A percentile compares a stretch with the other conserved stretches of the same genome.
Evolutionary conservation across 1,140 invertebrate genomes (phyloP).

Genomic region (Macrosteles quadrilineatus): DNA sequence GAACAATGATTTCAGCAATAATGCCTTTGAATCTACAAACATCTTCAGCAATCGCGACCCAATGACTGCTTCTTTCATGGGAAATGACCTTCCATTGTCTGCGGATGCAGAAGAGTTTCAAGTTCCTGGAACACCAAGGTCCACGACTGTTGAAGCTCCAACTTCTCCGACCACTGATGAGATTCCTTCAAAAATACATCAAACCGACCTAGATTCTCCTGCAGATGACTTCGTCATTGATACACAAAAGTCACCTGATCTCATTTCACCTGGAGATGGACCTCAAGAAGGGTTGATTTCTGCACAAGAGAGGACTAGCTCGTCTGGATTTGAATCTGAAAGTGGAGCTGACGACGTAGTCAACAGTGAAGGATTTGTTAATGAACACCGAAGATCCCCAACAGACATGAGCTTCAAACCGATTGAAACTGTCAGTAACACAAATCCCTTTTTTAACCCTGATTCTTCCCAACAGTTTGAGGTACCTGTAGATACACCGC

Average conservation of each 20-base stretch:
- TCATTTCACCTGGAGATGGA: constrained; percentile 21
- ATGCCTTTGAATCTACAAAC: neutral
- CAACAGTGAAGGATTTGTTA: constrained; percentile 15
- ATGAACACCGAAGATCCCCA: constrained; percentile 1
- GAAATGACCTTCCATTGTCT: neutral
- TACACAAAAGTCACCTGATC: constrained; percentile 26
- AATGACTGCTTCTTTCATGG: constrained; percentile 5
- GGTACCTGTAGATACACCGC: too few relatives aligned
- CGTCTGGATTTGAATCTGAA: constrained; percentile 33
- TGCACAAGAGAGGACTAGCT: constrained; percentile 11
- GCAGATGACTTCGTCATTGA: constrained; percentile 2
- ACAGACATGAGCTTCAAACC: constrained; percentile 14
- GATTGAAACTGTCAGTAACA: constrained; percentile 7
- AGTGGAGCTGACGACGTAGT: constrained; percentile 22
- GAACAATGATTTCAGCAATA: neutral
- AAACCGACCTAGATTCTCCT: constrained; percentile 5
- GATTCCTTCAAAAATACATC: neutral
- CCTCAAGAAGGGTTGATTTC: neutral
- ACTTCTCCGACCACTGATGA: constrained; percentile 5
- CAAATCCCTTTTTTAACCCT: constrained; percentile 25
- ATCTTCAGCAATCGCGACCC: constrained; percentile 7
- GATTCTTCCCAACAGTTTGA: neutral
- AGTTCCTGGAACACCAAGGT: constrained; percentile 3
- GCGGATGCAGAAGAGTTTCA: neutral
- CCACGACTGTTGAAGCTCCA: constrained; percentile 21